Conservation (phyloP, 2,888 invertebrate genomes). For the Cosmia pyralina region DNA sequence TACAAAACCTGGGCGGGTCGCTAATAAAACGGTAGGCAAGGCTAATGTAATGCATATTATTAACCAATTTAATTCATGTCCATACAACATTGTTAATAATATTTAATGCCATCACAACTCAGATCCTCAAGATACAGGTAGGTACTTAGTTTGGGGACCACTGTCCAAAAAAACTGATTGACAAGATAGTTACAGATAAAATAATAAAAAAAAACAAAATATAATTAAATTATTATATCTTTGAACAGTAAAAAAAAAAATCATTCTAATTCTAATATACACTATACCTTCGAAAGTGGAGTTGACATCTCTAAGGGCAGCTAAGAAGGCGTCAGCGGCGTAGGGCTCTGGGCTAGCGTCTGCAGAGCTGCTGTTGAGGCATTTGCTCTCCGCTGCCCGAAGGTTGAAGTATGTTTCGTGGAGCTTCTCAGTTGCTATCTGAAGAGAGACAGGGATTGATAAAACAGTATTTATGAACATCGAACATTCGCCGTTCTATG, state of each 20-base stretch:
- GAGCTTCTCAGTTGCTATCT: constrained; percentile 95
- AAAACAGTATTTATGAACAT: too few species aligned
- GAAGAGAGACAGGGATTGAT: constrained; percentile 59
- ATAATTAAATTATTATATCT: not conserved
- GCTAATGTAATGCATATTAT: not conserved
- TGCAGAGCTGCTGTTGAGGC: constrained; percentile 78
- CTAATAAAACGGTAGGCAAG: too few species aligned
- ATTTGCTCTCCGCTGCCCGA: constrained; percentile 92
- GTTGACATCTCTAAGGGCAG: constrained; percentile 94
- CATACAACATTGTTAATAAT: not conserved
- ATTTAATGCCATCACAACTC: not conserved
- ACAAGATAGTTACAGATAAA: not conserved
- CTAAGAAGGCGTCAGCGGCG: constrained; percentile 95
- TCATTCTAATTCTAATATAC: not conserved
- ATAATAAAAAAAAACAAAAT: too few species aligned
- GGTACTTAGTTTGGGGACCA: not conserved
- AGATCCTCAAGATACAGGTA: not conserved
- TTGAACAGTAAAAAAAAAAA: not conserved
- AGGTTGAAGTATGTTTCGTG: constrained; percentile 95
- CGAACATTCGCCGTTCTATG: too few species aligned
- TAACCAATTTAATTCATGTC: not conserved
- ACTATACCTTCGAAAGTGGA: constrained; percentile 88
- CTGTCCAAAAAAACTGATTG: not conserved
- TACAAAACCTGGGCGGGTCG: too few species aligned
- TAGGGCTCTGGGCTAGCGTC: constrained; percentile 94